Percentiles rank a stretch among this genome's conserved stretches.
Conservation (phyloP, 2,888 invertebrate species). For the Busseola fusca region DNA sequence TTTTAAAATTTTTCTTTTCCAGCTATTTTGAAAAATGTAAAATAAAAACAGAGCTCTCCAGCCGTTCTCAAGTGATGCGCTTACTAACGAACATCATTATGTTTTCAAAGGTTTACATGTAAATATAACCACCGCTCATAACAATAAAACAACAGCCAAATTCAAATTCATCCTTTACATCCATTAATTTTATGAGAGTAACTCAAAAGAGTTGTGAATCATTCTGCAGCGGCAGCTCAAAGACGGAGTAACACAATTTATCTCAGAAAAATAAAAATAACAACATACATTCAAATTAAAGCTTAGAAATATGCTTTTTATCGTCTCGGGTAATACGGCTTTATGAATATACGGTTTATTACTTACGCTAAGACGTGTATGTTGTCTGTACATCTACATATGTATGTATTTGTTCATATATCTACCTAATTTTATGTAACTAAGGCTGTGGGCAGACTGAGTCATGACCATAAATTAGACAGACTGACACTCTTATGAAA, state of each 20-base stretch:
- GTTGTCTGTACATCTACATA: not conserved
- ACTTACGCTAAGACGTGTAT: constrained; percentile 8
- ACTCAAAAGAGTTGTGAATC: constrained; percentile 35
- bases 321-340: constrained; percentile 42
- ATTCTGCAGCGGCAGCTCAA: constrained; percentile 26
- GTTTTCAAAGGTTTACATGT: not conserved
- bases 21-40: too few relatives aligned
- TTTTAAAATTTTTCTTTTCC: not conserved
- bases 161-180: not conserved
- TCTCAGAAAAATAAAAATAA: constrained; percentile 49
- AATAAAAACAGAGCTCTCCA: not conserved
- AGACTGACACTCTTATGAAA: not conserved
- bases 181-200: constrained; percentile 17
- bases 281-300: constrained; percentile 59
- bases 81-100: not conserved
- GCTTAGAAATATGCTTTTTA: constrained; percentile 49
- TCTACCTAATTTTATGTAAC: constrained; percentile 2
- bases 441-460: not conserved
- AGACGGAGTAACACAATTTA: constrained; percentile 36
- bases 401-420: not conserved
- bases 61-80: not conserved
- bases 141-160: not conserved
- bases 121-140: not conserved
- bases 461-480: not conserved
- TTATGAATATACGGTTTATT: constrained; percentile 46